phyloP scores from a whole-genome alignment of 1,140 invertebrate species.

The Eufriesea mexicana region DNA sequence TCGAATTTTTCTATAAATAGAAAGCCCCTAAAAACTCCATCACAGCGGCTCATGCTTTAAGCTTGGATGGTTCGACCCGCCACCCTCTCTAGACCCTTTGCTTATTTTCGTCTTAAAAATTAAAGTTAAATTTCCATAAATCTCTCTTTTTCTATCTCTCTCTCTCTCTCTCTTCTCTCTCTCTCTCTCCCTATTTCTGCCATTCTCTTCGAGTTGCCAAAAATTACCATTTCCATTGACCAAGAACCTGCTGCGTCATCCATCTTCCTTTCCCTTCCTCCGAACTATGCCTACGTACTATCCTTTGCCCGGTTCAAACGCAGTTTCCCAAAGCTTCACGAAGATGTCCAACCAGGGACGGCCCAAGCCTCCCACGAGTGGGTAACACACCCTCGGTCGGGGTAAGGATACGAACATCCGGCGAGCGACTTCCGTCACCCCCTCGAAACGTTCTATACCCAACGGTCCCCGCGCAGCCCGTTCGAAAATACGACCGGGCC shows the following conservation, averaged over 20 bases:
- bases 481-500: background rate
- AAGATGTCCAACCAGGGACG: background rate
- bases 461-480: background rate
- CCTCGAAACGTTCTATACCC: background rate
- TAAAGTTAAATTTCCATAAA: background rate
- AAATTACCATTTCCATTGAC: background rate
- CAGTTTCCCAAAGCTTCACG: background rate
- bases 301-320: too few species aligned
- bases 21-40: constrained; percentile 4
- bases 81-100: background rate
- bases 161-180: background rate
- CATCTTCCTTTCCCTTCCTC: background rate
- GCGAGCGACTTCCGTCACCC: background rate
- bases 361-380: background rate
- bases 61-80: background rate
- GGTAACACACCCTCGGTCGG: background rate
- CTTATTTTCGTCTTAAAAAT: background rate
- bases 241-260: background rate
- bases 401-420: background rate
- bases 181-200: too few species aligned
- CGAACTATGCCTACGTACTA: too few species aligned
- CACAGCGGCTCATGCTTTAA: background rate
- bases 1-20: constrained; percentile 44
- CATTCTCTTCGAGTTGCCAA: too few species aligned
- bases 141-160: background rate